Conservation (phyloP, 2,797 vertebrate species). For the Setipinna tenuifilis region DNA sequence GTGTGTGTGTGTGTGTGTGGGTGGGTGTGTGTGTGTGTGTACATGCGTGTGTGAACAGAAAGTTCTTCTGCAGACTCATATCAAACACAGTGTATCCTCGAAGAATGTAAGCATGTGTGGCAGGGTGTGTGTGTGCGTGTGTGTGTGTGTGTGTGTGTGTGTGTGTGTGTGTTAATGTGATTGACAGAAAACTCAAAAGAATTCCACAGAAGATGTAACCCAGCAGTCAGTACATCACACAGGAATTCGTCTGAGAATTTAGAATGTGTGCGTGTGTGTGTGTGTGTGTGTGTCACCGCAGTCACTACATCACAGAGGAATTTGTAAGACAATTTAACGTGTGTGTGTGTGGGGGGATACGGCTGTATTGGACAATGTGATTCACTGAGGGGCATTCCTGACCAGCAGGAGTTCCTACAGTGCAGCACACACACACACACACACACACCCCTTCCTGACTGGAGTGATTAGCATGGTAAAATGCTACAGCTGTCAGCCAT, state of each 20-base stretch:
- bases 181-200: background rate
- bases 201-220: background rate
- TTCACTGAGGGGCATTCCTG: conserved; percentile 50
- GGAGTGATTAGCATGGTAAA: conserved; percentile 71
- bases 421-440: conserved; percentile 8
- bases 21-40: too few relatives aligned
- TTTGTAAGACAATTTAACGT: conserved; percentile 64
- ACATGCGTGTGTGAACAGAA: background rate
- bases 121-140: background rate
- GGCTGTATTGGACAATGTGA: conserved; percentile 34
- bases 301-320: conserved; percentile 64
- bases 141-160: conserved; percentile 1
- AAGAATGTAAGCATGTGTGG: too few relatives aligned
- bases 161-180: background rate
- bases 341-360: conserved; percentile 46
- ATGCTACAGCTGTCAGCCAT: conserved; percentile 1
- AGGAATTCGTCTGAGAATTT: too few relatives aligned
- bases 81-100: too few relatives aligned
- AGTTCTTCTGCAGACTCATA: too few relatives aligned
- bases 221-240: conserved; percentile 53
- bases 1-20: too few relatives aligned
- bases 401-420: background rate
- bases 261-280: too few relatives aligned
- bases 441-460: conserved; percentile 62
- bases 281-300: background rate